Conservation (phyloP, 64 coral and sea anemone species). For the Catalaphyllia jardinei region DNA sequence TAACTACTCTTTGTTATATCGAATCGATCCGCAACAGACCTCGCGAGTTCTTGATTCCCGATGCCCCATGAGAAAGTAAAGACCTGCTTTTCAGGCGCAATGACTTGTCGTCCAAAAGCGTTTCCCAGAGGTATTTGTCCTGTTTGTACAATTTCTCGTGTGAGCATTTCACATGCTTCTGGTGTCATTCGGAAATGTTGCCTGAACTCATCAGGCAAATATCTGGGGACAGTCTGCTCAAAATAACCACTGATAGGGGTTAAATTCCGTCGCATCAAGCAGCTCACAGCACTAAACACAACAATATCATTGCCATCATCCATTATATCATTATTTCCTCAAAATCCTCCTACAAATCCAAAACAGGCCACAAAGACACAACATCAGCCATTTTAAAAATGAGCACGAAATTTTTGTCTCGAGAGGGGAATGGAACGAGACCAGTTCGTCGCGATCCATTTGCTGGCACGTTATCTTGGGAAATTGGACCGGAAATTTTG, state of each 20-base stretch:
- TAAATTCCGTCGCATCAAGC: background rate
- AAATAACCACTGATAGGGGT: background rate
- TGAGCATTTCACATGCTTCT: background rate
- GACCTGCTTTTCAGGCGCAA: slow-evolving; percentile 51
- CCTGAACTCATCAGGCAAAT: slow-evolving; percentile 6
- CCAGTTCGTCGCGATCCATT: too few species aligned
- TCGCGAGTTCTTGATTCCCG: slow-evolving; percentile 30
- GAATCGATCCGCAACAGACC: slow-evolving; percentile 22
- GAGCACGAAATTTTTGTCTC: background rate
- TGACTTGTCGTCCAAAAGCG: slow-evolving; percentile 33
- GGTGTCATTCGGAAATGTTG: background rate
- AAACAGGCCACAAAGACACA: background rate
- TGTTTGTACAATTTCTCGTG: slow-evolving; percentile 8
- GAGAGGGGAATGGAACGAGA: too few species aligned
- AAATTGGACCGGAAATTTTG: too few species aligned
- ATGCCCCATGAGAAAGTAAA: slow-evolving; percentile 45
- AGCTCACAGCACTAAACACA: background rate
- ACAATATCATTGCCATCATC: background rate
- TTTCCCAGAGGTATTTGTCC: slow-evolving; percentile 23
- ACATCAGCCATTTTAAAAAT: background rate
- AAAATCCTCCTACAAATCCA: background rate
- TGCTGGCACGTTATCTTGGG: too few species aligned
- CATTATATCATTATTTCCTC: background rate
- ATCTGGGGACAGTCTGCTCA: background rate
- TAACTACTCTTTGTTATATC: slow-evolving; percentile 49